phyloP scores from a whole-genome alignment of 2,113 vertebrate species.

The Sceloporus tristichus region DNA sequence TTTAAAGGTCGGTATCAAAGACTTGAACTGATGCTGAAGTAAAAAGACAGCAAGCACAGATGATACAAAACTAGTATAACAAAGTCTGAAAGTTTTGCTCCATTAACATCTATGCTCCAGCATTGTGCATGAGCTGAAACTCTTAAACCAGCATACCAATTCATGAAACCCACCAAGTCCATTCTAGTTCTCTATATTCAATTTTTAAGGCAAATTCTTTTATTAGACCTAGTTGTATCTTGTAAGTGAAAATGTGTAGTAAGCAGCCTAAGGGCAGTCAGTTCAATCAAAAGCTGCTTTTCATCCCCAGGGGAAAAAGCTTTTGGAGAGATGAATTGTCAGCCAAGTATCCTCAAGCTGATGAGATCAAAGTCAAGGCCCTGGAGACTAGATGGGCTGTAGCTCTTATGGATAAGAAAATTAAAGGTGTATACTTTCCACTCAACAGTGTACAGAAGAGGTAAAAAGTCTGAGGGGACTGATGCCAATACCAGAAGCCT shows the following conservation, averaged over 20 bases:
- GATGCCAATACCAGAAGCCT: conserved; percentile 2
- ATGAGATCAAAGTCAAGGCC: conserved; percentile 27
- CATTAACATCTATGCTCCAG: background rate
- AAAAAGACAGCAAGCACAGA: background rate
- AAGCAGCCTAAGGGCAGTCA: background rate
- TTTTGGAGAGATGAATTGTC: background rate
- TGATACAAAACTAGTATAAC: background rate
- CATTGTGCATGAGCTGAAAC: background rate
- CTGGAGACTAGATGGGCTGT: background rate
- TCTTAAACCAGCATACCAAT: background rate
- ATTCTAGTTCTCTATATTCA: background rate
- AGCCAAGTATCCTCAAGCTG: background rate
- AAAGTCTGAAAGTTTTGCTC: background rate
- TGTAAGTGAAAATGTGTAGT: background rate
- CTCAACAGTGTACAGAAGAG: background rate
- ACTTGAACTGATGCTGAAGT: background rate
- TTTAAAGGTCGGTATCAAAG: background rate
- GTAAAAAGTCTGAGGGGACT: background rate
- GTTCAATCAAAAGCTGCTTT: background rate
- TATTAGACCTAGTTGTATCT: background rate
- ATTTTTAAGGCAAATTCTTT: background rate
- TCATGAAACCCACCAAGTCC: background rate
- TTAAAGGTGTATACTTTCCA: background rate
- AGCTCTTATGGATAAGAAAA: background rate
- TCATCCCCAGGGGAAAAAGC: background rate